Evolutionary conservation across 1,140 invertebrate genomes (phyloP).

Genomic region (Psilanteris sp.): DNA sequence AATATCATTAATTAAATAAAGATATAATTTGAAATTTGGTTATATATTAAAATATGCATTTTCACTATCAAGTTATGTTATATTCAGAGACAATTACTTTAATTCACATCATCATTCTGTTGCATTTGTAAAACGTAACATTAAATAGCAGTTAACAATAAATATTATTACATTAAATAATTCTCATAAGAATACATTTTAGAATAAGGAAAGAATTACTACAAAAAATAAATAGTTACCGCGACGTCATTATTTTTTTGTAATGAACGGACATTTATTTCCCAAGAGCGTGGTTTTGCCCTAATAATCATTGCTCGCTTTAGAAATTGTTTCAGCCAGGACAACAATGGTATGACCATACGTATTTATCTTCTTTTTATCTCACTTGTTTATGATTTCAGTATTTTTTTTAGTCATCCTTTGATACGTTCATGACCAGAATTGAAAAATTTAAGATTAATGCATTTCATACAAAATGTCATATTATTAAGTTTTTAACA

Average conservation of each 20-base stretch:
- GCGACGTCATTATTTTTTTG: slow-evolving; percentile 38
- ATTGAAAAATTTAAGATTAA: too few species aligned
- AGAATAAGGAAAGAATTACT: slow-evolving; percentile 1
- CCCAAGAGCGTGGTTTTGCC: slow-evolving; percentile 36
- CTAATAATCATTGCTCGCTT: slow-evolving; percentile 35
- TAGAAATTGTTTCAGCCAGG: slow-evolving; percentile 41
- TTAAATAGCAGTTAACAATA: too few species aligned
- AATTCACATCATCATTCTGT: too few species aligned
- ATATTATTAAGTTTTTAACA: too few species aligned
- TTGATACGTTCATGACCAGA: background rate
- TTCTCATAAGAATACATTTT: slow-evolving; percentile 8
- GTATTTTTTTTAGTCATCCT: slow-evolving; percentile 2
- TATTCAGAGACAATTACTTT: too few species aligned
- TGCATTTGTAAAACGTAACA: too few species aligned
- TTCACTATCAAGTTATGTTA: too few species aligned
- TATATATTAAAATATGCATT: too few species aligned
- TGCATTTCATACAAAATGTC: too few species aligned
- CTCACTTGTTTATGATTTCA: slow-evolving; percentile 1
- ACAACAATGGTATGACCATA: slow-evolving; percentile 18
- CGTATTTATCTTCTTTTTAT: slow-evolving; percentile 25
- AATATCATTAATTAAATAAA: too few species aligned
- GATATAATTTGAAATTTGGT: too few species aligned
- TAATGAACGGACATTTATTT: slow-evolving; percentile 24
- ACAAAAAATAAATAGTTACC: slow-evolving; percentile 27
- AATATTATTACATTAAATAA: too few species aligned